phyloP scores from a whole-genome alignment of 2,113 vertebrate species.

The Myrmecobius fasciatus region DNA sequence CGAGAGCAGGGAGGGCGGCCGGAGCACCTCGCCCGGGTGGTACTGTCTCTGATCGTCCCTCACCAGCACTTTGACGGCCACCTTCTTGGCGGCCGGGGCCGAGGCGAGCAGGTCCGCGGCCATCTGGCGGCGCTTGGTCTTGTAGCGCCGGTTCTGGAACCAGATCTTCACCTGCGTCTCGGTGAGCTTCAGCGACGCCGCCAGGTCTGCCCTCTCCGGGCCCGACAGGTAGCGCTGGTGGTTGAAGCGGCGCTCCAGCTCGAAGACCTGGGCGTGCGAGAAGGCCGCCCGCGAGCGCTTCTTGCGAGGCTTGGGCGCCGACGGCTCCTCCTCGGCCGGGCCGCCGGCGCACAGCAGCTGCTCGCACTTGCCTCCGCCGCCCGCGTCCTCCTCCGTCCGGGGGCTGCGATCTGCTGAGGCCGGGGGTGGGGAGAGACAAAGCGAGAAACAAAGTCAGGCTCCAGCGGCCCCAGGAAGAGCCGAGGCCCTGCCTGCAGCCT shows the following conservation, averaged over 20 bases:
- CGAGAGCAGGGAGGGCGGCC: conserved; percentile 90
- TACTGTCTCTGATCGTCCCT: conserved; percentile 99
- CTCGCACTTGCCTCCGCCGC: conserved; percentile 63
- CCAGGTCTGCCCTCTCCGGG: conserved; percentile 96
- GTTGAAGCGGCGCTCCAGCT: conserved; percentile 98
- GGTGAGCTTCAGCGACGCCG: conserved; percentile 97
- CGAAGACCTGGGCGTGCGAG: conserved; percentile 98
- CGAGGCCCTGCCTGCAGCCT: not conserved
- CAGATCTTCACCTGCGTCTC: conserved; percentile 99
- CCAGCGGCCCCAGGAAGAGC: no score
- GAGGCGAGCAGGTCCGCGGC: conserved; percentile 95
- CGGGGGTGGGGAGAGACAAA: conserved; percentile 62
- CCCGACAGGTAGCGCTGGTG: conserved; percentile 99
- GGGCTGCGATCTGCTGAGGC: conserved; percentile 84
- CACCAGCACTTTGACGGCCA: conserved; percentile 97
- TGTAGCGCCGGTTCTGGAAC: conserved; percentile 99
- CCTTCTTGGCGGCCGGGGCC: conserved; percentile 95
- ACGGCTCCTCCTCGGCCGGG: conserved; percentile 80
- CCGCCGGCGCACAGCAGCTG: conserved; percentile 63
- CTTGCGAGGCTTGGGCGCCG: conserved; percentile 93
- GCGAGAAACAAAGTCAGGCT: conserved; percentile 64
- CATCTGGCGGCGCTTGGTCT: conserved; percentile 98
- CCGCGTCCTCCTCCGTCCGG: conserved; percentile 69
- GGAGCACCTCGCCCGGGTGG: conserved; percentile 93
- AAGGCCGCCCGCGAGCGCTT: conserved; percentile 98